Evolutionary conservation across 2,797 vertebrate genomes (phyloP), one percentile per base, ranked within the genome.

Genomic region (Phataginus tetradactyla): DNA sequence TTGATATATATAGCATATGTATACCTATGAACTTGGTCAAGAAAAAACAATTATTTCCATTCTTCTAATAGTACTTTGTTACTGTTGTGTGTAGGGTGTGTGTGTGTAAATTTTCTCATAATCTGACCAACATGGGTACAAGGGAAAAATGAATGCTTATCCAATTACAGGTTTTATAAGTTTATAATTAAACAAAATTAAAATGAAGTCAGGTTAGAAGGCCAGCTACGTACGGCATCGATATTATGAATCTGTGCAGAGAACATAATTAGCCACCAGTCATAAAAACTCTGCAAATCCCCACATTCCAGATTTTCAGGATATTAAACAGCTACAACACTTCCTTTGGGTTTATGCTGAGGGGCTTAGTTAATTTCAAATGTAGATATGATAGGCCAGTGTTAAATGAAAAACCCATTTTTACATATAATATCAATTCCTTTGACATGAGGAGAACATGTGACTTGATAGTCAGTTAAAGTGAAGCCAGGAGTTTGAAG

Each of bases 171-270:
- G 61, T 86, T 89, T 96, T 90, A 49, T 83, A 96, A 69, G 18
- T 97, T 90, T 97, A 91, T 96, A 98, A 98, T 98, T 97, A 98
- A 97, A 93, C 23, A 97, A 95, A 96, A 93, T 96, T 94, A 83
- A 88, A 97, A 75, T 97, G 92, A 89, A 98, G 93, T 92, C 37
- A 95, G 59, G 21, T 97, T 97, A 94, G 90, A 97, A 97, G 75
- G 25, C 27, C 23, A 97, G 55, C 63, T 97, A 91, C 23, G 86
- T 97, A 91, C 23, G 89, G 94, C 90, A 93, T 95, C 95, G 86
- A 71, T 97, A 95, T 98, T 89, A 96, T 77, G 94, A 96, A 96
- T 96, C 95, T 96, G 95, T 95, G 83, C 39, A 94, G 95, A 96
- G 85, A 97, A 96, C 37, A 77, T 88, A 98, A 98, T 98, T 98